phyloP scores from a whole-genome alignment of 2,888 invertebrate genomes.

The Oscheius onirici region DNA sequence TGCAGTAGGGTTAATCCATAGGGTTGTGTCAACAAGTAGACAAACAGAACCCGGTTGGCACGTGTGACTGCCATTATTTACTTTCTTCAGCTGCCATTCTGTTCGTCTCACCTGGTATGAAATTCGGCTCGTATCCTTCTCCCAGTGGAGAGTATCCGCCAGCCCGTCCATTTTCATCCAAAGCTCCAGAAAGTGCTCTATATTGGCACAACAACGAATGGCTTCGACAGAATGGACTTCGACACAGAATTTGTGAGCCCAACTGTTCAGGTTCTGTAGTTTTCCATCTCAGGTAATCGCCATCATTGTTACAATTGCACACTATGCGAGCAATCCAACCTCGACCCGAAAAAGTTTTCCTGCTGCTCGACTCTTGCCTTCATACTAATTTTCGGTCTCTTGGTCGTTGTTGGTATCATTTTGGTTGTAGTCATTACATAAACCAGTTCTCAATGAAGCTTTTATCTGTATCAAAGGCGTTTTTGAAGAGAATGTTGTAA shows the following conservation, averaged over 20 bases:
- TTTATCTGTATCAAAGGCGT: neutral
- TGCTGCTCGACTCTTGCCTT: conserved; percentile 11
- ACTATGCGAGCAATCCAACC: conserved; percentile 3
- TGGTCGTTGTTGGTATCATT: conserved; percentile 4
- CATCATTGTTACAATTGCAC: conserved; percentile 15
- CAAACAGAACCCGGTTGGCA: conserved; percentile 21
- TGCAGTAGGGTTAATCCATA: no score
- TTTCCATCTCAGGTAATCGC: neutral
- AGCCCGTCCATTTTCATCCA: neutral
- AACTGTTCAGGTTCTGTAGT: no score
- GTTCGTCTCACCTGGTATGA: neutral
- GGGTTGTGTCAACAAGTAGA: conserved; percentile 4
- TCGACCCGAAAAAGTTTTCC: neutral
- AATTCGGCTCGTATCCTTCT: neutral
- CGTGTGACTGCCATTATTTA: conserved; percentile 10
- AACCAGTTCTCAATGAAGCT: neutral
- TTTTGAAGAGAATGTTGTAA: neutral
- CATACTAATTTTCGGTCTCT: conserved; percentile 2
- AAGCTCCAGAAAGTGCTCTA: neutral
- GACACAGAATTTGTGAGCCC: conserved; percentile 10
- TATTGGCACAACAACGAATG: conserved; percentile 16
- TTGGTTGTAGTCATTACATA: neutral
- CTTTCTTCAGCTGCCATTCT: neutral
- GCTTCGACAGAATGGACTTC: conserved; percentile 3
- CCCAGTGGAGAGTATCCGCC: neutral